A percentile compares a stretch with the other conserved stretches of the same genome.
phyloP scores from a whole-genome alignment of 1,140 invertebrate species.

The Hylaeus volcanicus region DNA sequence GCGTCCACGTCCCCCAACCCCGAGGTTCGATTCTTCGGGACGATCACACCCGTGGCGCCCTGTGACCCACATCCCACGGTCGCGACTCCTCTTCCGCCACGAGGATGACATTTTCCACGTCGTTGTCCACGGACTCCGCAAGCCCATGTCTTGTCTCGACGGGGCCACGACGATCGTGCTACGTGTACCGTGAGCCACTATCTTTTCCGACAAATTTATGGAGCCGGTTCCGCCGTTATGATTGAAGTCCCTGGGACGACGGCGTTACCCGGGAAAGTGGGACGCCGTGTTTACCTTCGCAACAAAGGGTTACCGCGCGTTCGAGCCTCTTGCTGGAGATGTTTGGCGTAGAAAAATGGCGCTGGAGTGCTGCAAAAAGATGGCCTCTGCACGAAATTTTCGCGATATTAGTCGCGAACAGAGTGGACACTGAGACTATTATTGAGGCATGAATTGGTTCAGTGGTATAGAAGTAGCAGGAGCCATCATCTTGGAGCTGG shows the following conservation, averaged over 20 bases:
- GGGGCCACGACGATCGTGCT: constrained; percentile 32
- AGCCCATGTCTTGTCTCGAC: constrained; percentile 9
- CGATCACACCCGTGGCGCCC: constrained; percentile 67
- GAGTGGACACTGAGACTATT: too few species aligned
- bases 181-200: constrained; percentile 35
- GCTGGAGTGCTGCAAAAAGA: too few species aligned
- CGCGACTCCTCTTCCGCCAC: constrained; percentile 67
- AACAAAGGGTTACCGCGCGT: constrained; percentile 44
- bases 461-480: too few species aligned
- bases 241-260: constrained; percentile 51
- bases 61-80: constrained; percentile 75
- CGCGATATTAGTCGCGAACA: too few species aligned
- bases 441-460: too few species aligned
- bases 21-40: constrained; percentile 29
- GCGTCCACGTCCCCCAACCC: constrained; percentile 8
- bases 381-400: too few species aligned
- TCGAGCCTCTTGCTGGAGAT: not conserved
- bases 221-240: constrained; percentile 46
- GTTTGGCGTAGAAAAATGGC: too few species aligned
- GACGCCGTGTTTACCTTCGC: constrained; percentile 28
- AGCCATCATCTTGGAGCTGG: too few species aligned
- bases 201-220: constrained; percentile 60
- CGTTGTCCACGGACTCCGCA: constrained; percentile 32
- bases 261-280: constrained; percentile 39
- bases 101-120: constrained; percentile 66